A percentile compares a stretch with the other conserved stretches of the same genome.
Conservation (phyloP, 1,140 invertebrate species). For the Hermetia illucens region DNA sequence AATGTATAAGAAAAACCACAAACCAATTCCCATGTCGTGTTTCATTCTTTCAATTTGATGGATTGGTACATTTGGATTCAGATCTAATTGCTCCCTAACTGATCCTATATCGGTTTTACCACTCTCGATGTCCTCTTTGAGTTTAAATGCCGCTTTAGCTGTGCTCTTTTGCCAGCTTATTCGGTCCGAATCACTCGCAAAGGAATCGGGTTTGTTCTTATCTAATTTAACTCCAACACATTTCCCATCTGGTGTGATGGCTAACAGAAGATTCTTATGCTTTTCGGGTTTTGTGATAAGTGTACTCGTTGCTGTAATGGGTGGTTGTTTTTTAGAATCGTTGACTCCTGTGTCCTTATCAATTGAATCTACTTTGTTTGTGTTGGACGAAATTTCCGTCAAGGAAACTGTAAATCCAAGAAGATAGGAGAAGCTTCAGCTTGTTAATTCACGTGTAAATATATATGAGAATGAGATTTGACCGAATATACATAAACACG, state of each 20-base stretch:
- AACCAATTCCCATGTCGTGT: slow-evolving; percentile 32
- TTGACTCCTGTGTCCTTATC: background rate
- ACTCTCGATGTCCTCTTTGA: slow-evolving; percentile 33
- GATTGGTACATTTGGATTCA: slow-evolving; percentile 35
- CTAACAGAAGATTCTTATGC: slow-evolving; percentile 29
- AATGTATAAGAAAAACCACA: slow-evolving; percentile 17
- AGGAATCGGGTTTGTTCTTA: slow-evolving; percentile 32
- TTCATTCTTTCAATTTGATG: slow-evolving; percentile 33
- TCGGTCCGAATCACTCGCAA: slow-evolving; percentile 34
- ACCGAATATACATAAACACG: too few species aligned
- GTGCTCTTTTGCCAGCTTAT: slow-evolving; percentile 43
- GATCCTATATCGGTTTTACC: slow-evolving; percentile 43
- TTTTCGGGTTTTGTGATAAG: background rate
- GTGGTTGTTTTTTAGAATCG: background rate
- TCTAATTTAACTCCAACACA: slow-evolving; percentile 43
- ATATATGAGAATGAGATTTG: too few species aligned
- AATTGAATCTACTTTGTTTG: too few species aligned
- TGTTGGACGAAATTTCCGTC: too few species aligned
- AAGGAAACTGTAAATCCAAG: too few species aligned
- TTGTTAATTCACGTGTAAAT: too few species aligned
- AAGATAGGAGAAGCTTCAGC: too few species aligned
- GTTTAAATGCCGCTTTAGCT: slow-evolving; percentile 35
- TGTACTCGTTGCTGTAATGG: background rate
- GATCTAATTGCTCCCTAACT: slow-evolving; percentile 40
- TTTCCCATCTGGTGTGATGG: slow-evolving; percentile 39